Percentiles rank a stretch among this genome's conserved stretches.
These are phyloP conservation scores for Mnemiopsis leidyi DNA, from an alignment of 37 sponge, comb jelly and placozoan species.

Conservation along the genomic window DNA sequence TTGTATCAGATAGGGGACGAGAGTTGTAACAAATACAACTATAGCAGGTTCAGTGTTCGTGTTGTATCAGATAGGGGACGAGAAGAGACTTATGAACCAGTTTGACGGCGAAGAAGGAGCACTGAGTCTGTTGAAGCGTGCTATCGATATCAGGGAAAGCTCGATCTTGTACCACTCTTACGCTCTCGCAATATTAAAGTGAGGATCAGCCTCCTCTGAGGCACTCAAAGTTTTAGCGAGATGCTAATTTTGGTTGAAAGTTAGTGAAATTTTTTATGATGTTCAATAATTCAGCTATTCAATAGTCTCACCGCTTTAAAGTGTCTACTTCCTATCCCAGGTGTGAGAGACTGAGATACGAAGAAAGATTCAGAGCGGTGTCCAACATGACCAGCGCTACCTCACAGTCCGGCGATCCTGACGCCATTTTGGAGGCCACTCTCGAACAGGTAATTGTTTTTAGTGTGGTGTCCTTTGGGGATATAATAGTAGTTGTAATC, in stretches of 20 bases:
- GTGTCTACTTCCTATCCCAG: too few species aligned
- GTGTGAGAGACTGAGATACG: background rate
- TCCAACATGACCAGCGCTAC: constrained; percentile 25
- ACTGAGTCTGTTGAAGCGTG: background rate
- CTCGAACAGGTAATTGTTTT: background rate
- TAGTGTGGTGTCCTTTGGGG: too few species aligned
- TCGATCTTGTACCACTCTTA: constrained; percentile 21
- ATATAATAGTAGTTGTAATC: too few species aligned
- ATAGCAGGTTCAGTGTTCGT: background rate
- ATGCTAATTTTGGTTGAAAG: background rate
- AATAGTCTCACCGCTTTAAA: too few species aligned
- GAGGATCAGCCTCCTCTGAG: background rate
- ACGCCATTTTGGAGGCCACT: background rate
- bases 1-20: too few species aligned
- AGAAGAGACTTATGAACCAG: constrained; percentile 13
- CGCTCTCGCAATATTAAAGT: constrained; percentile 55
- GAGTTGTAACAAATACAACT: too few species aligned
- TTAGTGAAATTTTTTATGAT: too few species aligned
- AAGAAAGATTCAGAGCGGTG: constrained; percentile 7
- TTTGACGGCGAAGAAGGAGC: background rate
- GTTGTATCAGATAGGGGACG: constrained; percentile 45
- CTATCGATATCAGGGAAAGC: background rate
- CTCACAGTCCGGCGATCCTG: background rate
- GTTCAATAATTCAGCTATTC: too few species aligned
- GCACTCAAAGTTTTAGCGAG: background rate